A percentile compares a stretch with the other conserved stretches of the same genome.
Evolutionary conservation across 2,797 vertebrate species (phyloP).

Genomic region (Sylvilagus floridanus): DNA sequence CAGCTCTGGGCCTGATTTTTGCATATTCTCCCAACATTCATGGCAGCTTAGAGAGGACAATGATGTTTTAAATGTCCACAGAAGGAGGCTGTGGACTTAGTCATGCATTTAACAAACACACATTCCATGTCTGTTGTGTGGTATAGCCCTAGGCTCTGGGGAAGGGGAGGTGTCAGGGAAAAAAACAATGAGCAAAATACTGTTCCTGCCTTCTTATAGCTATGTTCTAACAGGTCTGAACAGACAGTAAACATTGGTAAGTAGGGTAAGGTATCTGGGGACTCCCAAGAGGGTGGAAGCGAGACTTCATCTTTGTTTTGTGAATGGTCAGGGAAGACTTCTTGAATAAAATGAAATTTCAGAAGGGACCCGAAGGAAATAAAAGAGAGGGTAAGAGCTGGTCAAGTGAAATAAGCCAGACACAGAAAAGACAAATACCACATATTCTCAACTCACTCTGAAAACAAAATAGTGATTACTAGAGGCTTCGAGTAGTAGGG

Average conservation of each 20-base stretch:
- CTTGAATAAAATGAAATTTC: neutral
- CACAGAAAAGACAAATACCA: too few species aligned
- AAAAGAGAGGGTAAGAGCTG: neutral
- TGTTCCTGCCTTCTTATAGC: neutral
- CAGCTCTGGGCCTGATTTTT: neutral
- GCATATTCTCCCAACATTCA: neutral
- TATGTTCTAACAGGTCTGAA: neutral
- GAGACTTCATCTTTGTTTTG: neutral
- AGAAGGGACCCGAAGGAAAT: neutral
- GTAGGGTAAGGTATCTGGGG: too few species aligned
- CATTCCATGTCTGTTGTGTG: neutral
- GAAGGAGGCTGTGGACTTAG: neutral
- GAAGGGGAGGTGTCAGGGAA: too few species aligned
- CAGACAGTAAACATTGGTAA: too few species aligned
- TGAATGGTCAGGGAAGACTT: neutral
- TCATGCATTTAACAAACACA: neutral
- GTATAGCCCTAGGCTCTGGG: neutral
- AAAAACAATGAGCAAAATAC: neutral
- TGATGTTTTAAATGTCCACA: neutral
- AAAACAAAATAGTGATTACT: too few species aligned
- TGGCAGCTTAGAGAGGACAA: neutral
- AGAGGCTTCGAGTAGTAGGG: too few species aligned
- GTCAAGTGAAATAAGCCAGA: too few species aligned
- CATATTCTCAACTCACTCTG: too few species aligned
- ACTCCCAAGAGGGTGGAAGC: neutral